Base-by-base conservation (phyloP, 2,113 vertebrate genomes). In the Seriola aureovittata region DNA sequence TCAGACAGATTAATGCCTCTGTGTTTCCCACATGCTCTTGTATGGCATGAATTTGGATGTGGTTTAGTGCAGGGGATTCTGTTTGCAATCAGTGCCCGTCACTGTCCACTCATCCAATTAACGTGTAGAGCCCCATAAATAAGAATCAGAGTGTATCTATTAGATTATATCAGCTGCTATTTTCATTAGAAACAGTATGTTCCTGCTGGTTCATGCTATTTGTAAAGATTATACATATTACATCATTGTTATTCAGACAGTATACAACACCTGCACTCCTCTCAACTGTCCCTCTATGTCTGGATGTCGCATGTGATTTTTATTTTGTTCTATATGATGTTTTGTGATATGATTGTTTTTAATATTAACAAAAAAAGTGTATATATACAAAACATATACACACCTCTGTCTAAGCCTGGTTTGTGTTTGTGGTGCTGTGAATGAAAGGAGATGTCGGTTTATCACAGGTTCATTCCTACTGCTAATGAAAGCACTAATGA, bases 21-120 rank as follows among this genome's bases (percentile, higher is more conserved):
- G 65, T 44, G 59, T 69, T 50, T 58, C n/a, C 16, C 42, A 1
- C 12, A 29, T 14, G 12, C 54, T 59, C 21, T 66, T 57, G 13
- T 34, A 52, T 40, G 4, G 59, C 23, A 57, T 4, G 16, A 16
- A 69, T 68, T 63, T 6, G 2, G 38, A 54, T 58, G 34, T 54
- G 54, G 69, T 34, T n/a, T 16, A 48, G 46, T 32, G 17, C 29
- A 57, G 38, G 44, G 73, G 63, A 68, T 62, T 17, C 38, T n/a
- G 34, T 73, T 42, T 66, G 19, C 72, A 55, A 48, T 74, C 36
- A 54, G n/a, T 9, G 75, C 60, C 46, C 65, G 69, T 72, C 59
- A 57, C 34, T 40, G 66, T 71, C 64, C 69, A n/a, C 57, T 85
- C 62, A 87, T 82, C 67, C 16, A 54, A 72, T 89, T 87, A 78